phyloP scores from a whole-genome alignment of 2,113 vertebrate genomes.

The Thinocorus orbignyianus region DNA sequence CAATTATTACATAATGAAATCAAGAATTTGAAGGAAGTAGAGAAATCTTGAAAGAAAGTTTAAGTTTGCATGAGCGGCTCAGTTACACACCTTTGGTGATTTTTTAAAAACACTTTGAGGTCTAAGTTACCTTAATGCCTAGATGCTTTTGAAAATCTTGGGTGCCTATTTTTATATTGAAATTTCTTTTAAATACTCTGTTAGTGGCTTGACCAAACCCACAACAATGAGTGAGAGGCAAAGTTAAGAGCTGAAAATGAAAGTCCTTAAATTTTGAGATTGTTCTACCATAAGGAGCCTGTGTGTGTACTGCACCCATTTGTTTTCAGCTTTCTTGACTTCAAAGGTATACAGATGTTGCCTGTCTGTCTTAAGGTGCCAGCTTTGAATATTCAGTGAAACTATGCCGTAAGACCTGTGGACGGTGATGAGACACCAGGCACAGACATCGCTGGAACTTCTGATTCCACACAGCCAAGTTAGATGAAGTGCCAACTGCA shows the following conservation, averaged over 20 bases:
- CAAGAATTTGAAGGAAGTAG: neutral
- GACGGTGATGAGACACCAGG: neutral
- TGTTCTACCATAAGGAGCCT: neutral
- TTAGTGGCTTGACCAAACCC: neutral
- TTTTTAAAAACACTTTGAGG: neutral
- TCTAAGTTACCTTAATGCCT: neutral
- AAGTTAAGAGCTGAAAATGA: neutral
- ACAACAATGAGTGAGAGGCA: neutral
- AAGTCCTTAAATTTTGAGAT: neutral
- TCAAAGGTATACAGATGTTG: neutral
- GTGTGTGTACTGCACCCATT: neutral
- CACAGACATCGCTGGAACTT: neutral
- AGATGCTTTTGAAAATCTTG: neutral
- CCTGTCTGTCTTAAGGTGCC: neutral
- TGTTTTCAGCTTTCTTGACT: neutral
- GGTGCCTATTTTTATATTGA: neutral
- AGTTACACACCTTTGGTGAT: neutral
- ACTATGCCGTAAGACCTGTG: neutral
- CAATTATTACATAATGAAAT: neutral
- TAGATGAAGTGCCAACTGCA: neutral
- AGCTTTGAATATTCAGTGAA: neutral
- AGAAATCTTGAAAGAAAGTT: neutral
- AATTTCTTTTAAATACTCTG: neutral
- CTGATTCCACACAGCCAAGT: neutral
- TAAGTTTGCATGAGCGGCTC: neutral